Evolutionary conservation across 2,797 vertebrate genomes (phyloP), one percentile per base, ranked within the genome.

Genomic region (Coregonus sp.): DNA sequence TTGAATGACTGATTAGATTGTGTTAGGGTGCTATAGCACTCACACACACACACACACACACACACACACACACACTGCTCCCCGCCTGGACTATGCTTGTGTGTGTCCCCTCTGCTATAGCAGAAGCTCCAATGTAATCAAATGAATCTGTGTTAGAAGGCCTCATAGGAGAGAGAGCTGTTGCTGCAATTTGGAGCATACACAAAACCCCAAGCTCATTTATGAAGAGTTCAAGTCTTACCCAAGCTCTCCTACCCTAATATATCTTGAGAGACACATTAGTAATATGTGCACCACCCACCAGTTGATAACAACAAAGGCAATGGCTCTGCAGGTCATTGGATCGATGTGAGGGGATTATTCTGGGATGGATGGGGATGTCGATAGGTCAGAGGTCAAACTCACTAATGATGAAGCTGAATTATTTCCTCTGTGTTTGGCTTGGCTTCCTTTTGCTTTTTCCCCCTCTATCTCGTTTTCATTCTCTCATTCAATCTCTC

Each of bases 371-470:
- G 54, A 90, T 86, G 88, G 78, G 82, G 80, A 87, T 87, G 89
- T 86, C 87, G 73, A 91, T 90, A 91, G 91, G 89, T 91, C 88
- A 89, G 78, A 80, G 86, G 82, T 84, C 88, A 86, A 52, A 77
- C 83, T 88, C n/a, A 15, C 89, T 90, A 92, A 91, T 90, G 89
- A 92, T 89, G 89, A 91, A 87, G 90, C 87, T 63, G 85, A 90
- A 80, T 89, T 90, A 91, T 89, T 85, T 90, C 84, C 9, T 33
- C 31, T 33, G 31, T 47, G 9, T 47, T 47, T 12, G 9, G 40
- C 40, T 47, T 47, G 40, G 9, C 40, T 47, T 47, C 40, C 40
- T 47, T 47, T 47, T 47, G 40, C 40, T 47, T 47, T 12, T 47
- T 90, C 88, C 86, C 81, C 87, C 47, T 47, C 40, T 3, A 9